Evolutionary conservation across 2,113 vertebrate genomes (phyloP), one percentile per base, ranked within the genome.

Genomic region (Chaenogobius annularis): DNA sequence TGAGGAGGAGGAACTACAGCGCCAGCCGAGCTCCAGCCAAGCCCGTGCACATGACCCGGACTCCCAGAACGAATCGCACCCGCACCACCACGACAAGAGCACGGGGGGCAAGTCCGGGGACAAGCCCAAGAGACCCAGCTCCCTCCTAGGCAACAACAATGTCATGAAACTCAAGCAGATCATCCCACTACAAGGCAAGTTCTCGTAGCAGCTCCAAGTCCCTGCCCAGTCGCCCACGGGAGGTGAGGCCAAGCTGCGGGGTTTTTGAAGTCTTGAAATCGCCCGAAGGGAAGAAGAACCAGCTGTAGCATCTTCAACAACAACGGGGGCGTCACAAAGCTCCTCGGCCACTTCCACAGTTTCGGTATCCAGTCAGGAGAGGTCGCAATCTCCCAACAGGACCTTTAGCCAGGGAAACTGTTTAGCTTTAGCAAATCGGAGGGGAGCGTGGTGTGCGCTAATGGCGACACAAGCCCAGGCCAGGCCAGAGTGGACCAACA

Each of bases 111-210:
- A 90, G 85, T 0, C 72, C 5, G 86, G 92, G 0, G 96, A 96
- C 78, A 95, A 96, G 40, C 95, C 94, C 71, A 95, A 95, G 78
- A 91, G 96, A 37, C 96, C 96, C 10, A 96, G 95, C 77, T 96
- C 95, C 11, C 92, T 98, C 56, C 89, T 97, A 87, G 95, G 95
- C 2, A 95, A 94, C 87, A 97, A 96, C 91, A 96, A 97, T 0
- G 96, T 97, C 80, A 92, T 98, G 94, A 96, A 96, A 89, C 91
- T 98, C 10, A 96, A 96, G 88, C 96, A 98, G 90, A 97, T 97
- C 84, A 96, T 97, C 87, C 96, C 96, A 0, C 84, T 97, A 17
- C 96, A 98, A 91, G 93, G 95, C 73, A 95, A 95, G 85, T 96
- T 96, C 77, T 92, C 95, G 75, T 94, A 80, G 94, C 0, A 26